Conservation (phyloP, 2,797 vertebrate species). For the Catamblyrhynchus diadema region DNA sequence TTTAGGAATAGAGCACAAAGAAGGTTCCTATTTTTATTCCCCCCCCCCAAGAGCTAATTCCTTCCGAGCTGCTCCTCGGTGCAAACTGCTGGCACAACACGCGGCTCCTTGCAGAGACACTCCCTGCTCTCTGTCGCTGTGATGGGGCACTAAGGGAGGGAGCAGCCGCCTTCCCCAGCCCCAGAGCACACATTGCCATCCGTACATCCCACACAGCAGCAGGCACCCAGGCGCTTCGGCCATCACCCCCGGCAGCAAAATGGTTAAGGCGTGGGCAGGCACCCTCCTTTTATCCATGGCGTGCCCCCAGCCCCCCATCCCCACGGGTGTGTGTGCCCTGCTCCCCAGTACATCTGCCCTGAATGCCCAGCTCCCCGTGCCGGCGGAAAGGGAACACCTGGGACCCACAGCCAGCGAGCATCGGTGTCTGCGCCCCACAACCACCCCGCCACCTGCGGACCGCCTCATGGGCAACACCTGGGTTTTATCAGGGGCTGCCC, state of each 20-base stretch:
- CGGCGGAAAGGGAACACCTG: background rate
- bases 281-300: background rate
- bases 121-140: fast-evolving
- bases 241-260: background rate
- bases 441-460: fast-evolving
- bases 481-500: fast-evolving
- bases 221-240: fast-evolving
- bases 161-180: background rate
- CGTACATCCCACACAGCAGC: fast-evolving
- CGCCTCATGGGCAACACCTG: fast-evolving
- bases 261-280: fast-evolving
- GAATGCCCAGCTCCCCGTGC: background rate
- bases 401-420: background rate
- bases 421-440: fast-evolving
- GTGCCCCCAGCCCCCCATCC: background rate
- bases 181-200: background rate
- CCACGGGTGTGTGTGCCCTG: background rate
- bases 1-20: background rate
- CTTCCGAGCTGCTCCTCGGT: background rate
- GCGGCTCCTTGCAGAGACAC: fast-evolving
- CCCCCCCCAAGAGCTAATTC: fast-evolving
- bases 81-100: fast-evolving
- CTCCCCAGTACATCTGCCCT: background rate
- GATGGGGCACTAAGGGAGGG: too few species aligned
- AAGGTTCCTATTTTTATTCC: too few species aligned